These are phyloP conservation scores for Sarcophaga carnaria DNA, from an alignment of 2,888 invertebrate species.

Conservation along the genomic window DNA sequence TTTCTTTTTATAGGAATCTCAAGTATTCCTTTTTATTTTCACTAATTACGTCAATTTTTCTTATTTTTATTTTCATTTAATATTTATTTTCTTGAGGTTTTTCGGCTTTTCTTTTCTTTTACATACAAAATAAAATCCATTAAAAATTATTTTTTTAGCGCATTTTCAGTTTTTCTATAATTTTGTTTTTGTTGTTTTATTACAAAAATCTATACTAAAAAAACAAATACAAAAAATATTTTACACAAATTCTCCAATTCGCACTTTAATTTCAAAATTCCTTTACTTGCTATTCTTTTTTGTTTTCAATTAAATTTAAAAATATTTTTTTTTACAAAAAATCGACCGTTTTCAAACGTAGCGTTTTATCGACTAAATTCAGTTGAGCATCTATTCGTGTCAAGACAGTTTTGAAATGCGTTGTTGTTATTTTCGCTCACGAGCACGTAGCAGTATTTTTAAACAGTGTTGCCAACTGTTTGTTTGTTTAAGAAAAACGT, in stretches of 20 bases:
- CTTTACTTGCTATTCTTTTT: not conserved
- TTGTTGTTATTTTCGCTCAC: conserved; percentile 47
- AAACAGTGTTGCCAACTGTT: conserved; percentile 16
- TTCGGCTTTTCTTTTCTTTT: not conserved
- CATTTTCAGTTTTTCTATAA: conserved; percentile 39
- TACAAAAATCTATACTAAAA: conserved; percentile 40
- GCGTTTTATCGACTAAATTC: conserved; percentile 65
- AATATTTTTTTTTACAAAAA: not conserved
- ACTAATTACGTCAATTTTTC: conserved; percentile 45
- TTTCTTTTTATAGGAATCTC: conserved; percentile 15
- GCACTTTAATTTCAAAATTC: not conserved
- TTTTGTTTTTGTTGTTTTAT: conserved; percentile 29
- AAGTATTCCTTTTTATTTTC: conserved; percentile 29
- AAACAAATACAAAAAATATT: conserved; percentile 9
- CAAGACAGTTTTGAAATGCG: conserved; percentile 63
- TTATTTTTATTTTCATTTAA: conserved; percentile 8
- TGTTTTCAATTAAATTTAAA: not conserved
- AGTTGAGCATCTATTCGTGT: conserved; percentile 59
- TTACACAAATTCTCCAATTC: conserved; percentile 20
- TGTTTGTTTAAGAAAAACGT: not conserved
- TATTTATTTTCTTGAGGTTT: not conserved
- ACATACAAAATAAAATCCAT: not conserved
- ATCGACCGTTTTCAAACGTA: conserved; percentile 62
- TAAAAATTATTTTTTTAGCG: conserved; percentile 29
- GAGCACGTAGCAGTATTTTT: conserved; percentile 12